Conservation (phyloP, 2,888 invertebrate species). For the Spatulosminthurus flaviceps region DNA sequence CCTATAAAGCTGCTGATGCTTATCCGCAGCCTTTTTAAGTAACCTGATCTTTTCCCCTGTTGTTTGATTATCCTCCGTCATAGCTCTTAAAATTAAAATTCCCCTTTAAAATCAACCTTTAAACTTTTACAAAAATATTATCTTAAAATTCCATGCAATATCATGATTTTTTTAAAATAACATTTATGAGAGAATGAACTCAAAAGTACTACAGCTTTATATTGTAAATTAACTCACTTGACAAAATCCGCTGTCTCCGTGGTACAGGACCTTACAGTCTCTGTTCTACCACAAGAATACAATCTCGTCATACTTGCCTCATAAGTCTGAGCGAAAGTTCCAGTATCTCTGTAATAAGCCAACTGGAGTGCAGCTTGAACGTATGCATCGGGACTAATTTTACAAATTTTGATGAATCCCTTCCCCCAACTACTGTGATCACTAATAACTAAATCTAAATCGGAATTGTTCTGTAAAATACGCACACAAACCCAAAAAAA, state of each 20-base stretch:
- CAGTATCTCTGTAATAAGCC: slow-evolving; percentile 67
- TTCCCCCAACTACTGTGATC: slow-evolving; percentile 68
- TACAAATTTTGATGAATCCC: slow-evolving; percentile 68
- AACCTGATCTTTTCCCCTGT: slow-evolving; percentile 66
- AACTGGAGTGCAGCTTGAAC: slow-evolving; percentile 68
- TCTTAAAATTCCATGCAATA: too few species aligned
- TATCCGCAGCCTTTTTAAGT: slow-evolving; percentile 66
- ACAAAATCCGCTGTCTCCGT: slow-evolving; percentile 67
- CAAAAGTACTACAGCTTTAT: not conserved
- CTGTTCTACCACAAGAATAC: slow-evolving; percentile 68
- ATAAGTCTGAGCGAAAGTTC: slow-evolving; percentile 68
- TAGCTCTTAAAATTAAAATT: slow-evolving; percentile 64
- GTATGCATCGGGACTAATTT: slow-evolving; percentile 69
- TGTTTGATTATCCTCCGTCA: slow-evolving; percentile 64
- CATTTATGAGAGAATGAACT: too few species aligned
- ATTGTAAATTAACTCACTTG: slow-evolving; percentile 63
- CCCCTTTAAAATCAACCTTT: too few species aligned
- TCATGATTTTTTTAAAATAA: too few species aligned
- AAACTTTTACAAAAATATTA: too few species aligned
- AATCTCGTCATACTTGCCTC: slow-evolving; percentile 69
- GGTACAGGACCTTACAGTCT: slow-evolving; percentile 68
- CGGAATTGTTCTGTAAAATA: slow-evolving; percentile 66
- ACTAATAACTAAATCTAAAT: slow-evolving; percentile 67
- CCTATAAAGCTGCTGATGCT: slow-evolving; percentile 67
- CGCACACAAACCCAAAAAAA: not conserved